Evolutionary conservation across 2,797 vertebrate species (phyloP).

Genomic region (Lagorchestes hirsutus): DNA sequence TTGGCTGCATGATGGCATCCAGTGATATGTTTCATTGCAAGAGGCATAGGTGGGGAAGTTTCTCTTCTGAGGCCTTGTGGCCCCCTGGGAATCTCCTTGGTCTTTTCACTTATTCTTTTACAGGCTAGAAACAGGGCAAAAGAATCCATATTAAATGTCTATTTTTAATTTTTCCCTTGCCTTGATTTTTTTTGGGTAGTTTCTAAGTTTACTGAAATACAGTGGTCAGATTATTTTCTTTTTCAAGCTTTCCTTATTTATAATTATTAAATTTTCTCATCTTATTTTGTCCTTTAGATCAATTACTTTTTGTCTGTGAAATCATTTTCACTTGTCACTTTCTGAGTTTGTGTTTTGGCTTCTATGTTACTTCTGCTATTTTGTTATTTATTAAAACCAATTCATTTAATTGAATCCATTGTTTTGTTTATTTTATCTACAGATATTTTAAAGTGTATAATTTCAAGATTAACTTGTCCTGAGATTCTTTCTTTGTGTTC

Average conservation of each 20-base stretch:
- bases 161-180: background rate
- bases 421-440: background rate
- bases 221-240: background rate
- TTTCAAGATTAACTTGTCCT: background rate
- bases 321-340: background rate
- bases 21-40: background rate
- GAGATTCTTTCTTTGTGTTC: background rate
- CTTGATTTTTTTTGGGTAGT: background rate
- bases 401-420: background rate
- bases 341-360: background rate
- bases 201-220: background rate
- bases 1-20: background rate
- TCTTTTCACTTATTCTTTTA: background rate
- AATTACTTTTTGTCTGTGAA: background rate
- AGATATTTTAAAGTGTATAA: background rate
- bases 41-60: background rate
- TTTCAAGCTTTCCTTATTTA: background rate
- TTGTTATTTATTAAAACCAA: background rate
- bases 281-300: background rate
- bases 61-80: background rate
- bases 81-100: background rate
- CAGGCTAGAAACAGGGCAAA: background rate
- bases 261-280: background rate
- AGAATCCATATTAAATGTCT: background rate
- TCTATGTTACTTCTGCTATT: background rate